Evolutionary conservation across 2,113 vertebrate species (phyloP).

Genomic region (Cyanoliseus patagonus): DNA sequence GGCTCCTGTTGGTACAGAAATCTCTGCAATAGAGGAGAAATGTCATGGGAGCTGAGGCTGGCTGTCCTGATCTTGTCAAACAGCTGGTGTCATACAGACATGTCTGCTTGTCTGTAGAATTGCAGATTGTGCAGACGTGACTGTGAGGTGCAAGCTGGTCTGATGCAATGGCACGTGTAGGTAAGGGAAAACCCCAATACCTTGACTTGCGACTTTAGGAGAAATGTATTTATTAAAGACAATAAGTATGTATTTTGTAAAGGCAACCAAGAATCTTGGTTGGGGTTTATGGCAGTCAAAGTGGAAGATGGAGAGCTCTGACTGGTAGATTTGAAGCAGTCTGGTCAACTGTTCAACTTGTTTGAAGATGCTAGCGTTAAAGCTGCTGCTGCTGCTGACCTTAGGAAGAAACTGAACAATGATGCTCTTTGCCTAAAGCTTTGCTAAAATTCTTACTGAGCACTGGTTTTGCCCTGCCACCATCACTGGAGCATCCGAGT

Average conservation of each 20-base stretch:
- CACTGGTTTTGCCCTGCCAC: background rate
- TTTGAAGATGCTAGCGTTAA: background rate
- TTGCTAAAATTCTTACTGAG: background rate
- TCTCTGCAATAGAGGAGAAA: background rate
- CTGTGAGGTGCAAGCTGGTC: background rate
- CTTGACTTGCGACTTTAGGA: background rate
- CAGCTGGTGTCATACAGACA: background rate
- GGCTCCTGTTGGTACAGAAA: background rate
- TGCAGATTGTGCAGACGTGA: accelerated
- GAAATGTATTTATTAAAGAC: background rate
- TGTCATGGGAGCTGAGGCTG: background rate
- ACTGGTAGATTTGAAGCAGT: background rate
- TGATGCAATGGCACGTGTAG: background rate
- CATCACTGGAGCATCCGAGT: background rate
- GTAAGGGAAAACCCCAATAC: background rate
- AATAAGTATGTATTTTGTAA: background rate
- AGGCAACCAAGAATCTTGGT: background rate
- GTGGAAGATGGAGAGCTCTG: background rate
- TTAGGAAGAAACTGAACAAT: background rate
- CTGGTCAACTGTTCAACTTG: background rate
- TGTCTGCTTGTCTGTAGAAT: background rate
- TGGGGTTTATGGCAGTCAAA: background rate
- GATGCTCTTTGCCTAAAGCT: background rate
- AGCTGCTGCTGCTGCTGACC: background rate
- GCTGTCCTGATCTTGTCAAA: background rate